Base-by-base conservation (phyloP, 2,797 vertebrate genomes). In the Ctenopoma kingsleyae region DNA sequence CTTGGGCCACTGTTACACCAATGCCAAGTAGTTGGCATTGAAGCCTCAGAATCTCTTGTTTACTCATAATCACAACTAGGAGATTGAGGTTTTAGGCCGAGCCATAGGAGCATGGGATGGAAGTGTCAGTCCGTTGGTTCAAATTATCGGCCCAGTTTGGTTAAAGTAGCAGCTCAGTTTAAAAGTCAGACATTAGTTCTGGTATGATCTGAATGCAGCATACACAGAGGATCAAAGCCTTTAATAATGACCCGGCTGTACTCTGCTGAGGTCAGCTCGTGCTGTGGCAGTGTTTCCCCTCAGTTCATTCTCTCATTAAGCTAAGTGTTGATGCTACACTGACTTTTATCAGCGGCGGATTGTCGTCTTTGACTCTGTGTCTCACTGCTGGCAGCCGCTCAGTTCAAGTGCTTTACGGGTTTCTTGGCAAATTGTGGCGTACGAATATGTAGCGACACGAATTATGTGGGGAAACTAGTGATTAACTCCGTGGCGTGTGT, bases 171-270 rank as follows among this genome's bases (percentile, higher is more conserved):
- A 56, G 53, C 53, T 50, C 44, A 2, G 30, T 25, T 6, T 2
- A 6, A 1, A 38, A 60, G n/a, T 10, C 38, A 25, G 36, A 58
- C 3, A 1, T 17, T 0, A 30, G 13, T 16, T 50, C 9, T 44
- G 49, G 4, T 66, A 19, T 47, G 56, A 84, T 65, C 22, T 76
- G 80, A 86, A 84, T 50, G 74, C 80, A 82, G 80, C 79, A 52
- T 22, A 3, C 41, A 5, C 1, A n/a, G 46, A 67, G 54, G 62
- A 6, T 5, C 0, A 9, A 74, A 56, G 74, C 65, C 53, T 73
- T 62, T 36, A 38, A 38, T 23, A 9, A 57, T 61, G 62, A 55
- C 75, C 71, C 59, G 1, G 62, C 57, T 30, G 62, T 67, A 36
- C 54, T 30, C 19, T 0, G 22, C 51, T 55, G 63, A 71, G 57